phyloP scores from a whole-genome alignment of 2,888 invertebrate species.

The Rambutsinella grinnellia region DNA sequence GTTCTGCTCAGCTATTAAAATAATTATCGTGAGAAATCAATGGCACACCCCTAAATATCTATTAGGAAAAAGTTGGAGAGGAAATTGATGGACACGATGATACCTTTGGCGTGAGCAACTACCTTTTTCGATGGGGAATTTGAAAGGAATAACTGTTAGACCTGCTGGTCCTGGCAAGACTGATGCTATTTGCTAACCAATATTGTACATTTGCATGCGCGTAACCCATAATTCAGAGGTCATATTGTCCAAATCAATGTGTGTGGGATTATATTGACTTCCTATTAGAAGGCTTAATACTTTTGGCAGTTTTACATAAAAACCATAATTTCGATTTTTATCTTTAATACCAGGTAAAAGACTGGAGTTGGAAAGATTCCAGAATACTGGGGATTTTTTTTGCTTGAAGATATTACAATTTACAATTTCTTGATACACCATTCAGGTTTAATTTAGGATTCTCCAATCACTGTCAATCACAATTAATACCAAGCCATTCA shows the following conservation, averaged over 20 bases:
- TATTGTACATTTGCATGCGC: background rate
- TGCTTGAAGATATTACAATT: too few species aligned
- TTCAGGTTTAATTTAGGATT: too few species aligned
- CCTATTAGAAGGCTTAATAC: background rate
- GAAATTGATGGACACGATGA: background rate
- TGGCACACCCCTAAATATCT: conserved; percentile 5
- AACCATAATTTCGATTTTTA: background rate
- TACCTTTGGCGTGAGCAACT: background rate
- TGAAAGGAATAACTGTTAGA: too few species aligned
- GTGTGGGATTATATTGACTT: conserved; percentile 36
- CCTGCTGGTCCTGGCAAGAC: background rate
- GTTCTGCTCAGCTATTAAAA: background rate
- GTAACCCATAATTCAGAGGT: background rate
- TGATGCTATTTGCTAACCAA: background rate
- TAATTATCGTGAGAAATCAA: conserved; percentile 4
- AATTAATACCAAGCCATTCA: too few species aligned
- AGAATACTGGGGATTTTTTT: too few species aligned
- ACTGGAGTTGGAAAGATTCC: conserved; percentile 6
- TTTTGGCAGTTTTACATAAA: background rate
- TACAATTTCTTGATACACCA: too few species aligned
- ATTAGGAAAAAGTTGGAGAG: background rate
- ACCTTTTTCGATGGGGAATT: background rate
- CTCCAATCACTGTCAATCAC: too few species aligned
- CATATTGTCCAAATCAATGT: conserved; percentile 14
- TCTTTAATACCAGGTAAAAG: conserved; percentile 35